phyloP scores from a whole-genome alignment of 2,113 vertebrate species.

The Phalacrocorax aristotelis region DNA sequence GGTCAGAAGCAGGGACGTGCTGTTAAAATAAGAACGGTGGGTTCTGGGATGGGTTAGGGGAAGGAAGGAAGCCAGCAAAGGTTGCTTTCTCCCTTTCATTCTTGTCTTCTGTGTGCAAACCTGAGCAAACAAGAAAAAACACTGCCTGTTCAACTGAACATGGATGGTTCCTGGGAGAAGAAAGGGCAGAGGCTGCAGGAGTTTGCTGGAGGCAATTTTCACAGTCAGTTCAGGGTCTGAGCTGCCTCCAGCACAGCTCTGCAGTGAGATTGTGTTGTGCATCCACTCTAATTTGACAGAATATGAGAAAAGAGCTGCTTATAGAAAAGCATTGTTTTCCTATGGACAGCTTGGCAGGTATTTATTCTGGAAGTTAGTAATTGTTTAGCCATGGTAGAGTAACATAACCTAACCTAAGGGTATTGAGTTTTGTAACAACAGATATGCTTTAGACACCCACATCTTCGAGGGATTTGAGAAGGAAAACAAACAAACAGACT shows the following conservation, averaged over 20 bases:
- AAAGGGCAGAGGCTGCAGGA: background rate
- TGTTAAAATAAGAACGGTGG: background rate
- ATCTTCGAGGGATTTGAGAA: background rate
- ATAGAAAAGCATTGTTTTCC: background rate
- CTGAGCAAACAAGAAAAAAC: background rate
- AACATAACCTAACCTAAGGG: background rate
- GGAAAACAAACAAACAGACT: background rate
- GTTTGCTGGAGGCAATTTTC: background rate
- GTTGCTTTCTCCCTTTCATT: background rate
- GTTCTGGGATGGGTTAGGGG: background rate
- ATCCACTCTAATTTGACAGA: background rate
- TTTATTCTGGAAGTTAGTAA: background rate
- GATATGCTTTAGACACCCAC: background rate
- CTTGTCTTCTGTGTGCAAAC: background rate
- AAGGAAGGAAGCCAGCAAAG: background rate
- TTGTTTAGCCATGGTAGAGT: background rate
- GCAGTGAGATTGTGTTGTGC: background rate
- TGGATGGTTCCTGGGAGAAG: background rate
- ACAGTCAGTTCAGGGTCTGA: background rate
- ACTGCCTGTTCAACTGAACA: background rate
- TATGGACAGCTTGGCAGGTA: background rate
- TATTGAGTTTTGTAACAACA: background rate
- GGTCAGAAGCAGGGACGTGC: background rate
- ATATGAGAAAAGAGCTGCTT: background rate
- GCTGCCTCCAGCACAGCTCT: background rate